A percentile compares a stretch with the other conserved stretches of the same genome.
These are phyloP conservation scores for Carollia perspicillata DNA, from an alignment of 2,113 vertebrate species.

Conservation along the genomic window DNA sequence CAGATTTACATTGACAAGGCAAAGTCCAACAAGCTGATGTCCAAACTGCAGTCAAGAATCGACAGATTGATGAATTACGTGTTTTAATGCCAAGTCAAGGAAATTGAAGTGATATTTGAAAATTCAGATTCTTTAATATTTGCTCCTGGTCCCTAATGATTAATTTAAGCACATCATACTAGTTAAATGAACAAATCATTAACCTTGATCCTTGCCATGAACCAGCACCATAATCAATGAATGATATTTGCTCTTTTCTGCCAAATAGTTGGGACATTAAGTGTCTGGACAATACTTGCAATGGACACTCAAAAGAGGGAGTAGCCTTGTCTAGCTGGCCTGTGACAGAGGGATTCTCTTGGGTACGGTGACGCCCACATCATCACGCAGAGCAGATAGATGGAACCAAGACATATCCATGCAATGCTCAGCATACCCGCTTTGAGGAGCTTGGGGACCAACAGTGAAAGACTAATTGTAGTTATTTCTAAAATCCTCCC, in stretches of 20 bases:
- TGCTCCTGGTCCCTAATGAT: conserved; percentile 1
- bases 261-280: background rate
- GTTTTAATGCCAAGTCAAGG: conserved; percentile 7
- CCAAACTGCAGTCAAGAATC: conserved; percentile 30
- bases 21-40: background rate
- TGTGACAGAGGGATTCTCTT: background rate
- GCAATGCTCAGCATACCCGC: background rate
- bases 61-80: conserved; percentile 10
- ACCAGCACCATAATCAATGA: background rate
- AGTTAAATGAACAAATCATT: conserved; percentile 44
- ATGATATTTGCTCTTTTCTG: background rate
- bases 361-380: background rate
- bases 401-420: background rate
- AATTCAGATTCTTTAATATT: conserved; percentile 31
- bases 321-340: background rate
- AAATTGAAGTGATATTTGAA: conserved; percentile 19
- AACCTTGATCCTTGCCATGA: background rate
- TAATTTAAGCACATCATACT: conserved; percentile 5
- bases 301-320: background rate
- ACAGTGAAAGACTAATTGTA: background rate
- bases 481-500: background rate
- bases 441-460: background rate
- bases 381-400: background rate
- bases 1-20: background rate
- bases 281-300: background rate